A percentile compares a stretch with the other conserved stretches of the same genome.
Evolutionary conservation across 2,797 vertebrate species (phyloP).

Genomic region (Odontamblyopus lacepedii): DNA sequence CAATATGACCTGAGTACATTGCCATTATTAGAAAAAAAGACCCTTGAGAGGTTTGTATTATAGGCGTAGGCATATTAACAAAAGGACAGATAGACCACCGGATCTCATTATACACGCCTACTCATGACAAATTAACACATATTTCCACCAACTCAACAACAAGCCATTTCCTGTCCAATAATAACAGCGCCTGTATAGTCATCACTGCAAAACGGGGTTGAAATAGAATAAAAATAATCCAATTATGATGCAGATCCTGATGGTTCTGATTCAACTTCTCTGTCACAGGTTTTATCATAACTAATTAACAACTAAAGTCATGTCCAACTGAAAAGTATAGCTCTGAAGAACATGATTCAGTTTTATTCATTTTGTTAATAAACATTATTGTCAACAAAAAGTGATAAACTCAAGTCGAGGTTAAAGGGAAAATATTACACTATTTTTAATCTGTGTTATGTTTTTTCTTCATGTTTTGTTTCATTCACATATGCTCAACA

Average conservation of each 20-base stretch:
- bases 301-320: not conserved
- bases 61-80: not conserved
- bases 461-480: no score
- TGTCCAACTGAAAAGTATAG: not conserved
- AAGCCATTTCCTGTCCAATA: slow-evolving; percentile 10
- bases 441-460: no score
- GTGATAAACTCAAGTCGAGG: not conserved
- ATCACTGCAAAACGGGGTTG: not conserved
- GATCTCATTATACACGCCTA: not conserved
- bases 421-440: not conserved
- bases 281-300: not conserved
- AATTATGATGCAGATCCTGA: not conserved
- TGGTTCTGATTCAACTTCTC: no score
- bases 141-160: not conserved
- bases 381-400: no score
- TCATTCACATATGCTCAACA: no score
- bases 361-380: no score
- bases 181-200: not conserved
- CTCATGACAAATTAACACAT: not conserved
- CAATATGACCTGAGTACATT: not conserved
- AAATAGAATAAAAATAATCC: not conserved
- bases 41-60: not conserved
- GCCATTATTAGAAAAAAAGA: not conserved
- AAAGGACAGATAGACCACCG: slow-evolving; percentile 9
- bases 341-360: no score